Conservation (phyloP, 2,797 vertebrate genomes). For the Echiichthys vipera region DNA sequence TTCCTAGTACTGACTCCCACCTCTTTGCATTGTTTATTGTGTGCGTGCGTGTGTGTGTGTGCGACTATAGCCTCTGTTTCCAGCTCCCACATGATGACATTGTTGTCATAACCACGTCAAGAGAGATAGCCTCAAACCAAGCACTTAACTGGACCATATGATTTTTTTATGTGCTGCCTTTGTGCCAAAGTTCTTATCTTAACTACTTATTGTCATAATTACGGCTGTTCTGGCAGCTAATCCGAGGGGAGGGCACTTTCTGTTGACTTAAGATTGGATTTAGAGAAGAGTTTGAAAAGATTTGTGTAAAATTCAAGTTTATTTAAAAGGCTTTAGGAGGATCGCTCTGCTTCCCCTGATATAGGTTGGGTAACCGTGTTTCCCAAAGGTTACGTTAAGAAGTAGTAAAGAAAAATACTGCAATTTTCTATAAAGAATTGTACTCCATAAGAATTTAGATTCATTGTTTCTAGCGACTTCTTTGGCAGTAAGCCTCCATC, state of each 20-base stretch:
- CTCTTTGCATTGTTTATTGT: slow-evolving; percentile 60
- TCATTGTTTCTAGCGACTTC: no score
- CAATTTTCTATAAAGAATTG: not conserved
- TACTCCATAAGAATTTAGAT: no score
- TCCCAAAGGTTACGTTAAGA: not conserved
- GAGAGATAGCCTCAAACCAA: slow-evolving; percentile 14
- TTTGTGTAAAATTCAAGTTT: not conserved
- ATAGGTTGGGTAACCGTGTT: not conserved
- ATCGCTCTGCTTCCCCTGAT: not conserved
- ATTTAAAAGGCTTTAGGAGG: not conserved
- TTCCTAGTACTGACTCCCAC: slow-evolving; percentile 72
- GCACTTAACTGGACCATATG: not conserved
- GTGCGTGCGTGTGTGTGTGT: slow-evolving; percentile 1
- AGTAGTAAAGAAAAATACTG: not conserved
- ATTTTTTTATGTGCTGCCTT: not conserved
- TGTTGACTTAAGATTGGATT: not conserved
- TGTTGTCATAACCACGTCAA: slow-evolving; percentile 38
- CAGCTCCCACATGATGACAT: slow-evolving; percentile 57
- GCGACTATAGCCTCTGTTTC: slow-evolving; percentile 48
- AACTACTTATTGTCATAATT: not conserved
- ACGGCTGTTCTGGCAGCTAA: not conserved
- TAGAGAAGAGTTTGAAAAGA: not conserved
- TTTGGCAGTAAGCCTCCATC: no score
- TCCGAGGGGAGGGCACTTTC: not conserved
- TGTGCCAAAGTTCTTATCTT: not conserved